Percentiles rank a stretch among this genome's conserved stretches.
Evolutionary conservation across 2,113 vertebrate species (phyloP).

Genomic region (Colius striatus): DNA sequence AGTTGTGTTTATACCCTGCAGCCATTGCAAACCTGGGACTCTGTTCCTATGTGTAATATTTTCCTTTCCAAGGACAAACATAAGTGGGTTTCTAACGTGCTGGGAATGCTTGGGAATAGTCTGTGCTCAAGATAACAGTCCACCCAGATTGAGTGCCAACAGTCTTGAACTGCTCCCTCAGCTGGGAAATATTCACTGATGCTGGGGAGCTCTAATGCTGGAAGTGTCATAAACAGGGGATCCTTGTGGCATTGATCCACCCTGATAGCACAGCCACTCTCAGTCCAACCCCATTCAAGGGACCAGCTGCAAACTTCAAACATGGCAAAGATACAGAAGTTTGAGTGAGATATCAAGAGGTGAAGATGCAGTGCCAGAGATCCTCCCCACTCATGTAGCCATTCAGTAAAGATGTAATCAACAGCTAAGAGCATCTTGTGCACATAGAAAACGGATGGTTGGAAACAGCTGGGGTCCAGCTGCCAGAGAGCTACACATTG

Average conservation of each 20-base stretch:
- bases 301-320: not conserved
- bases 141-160: not conserved
- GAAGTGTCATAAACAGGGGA: not conserved
- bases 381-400: not conserved
- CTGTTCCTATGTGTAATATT: not conserved
- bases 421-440: not conserved
- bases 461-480: not conserved
- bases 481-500: not conserved
- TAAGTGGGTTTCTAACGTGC: not conserved
- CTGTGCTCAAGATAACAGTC: not conserved
- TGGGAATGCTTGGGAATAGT: not conserved
- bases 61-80: not conserved
- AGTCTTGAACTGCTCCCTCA: not conserved
- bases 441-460: not conserved
- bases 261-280: not conserved
- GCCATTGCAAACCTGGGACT: not conserved
- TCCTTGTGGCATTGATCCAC: accelerated
- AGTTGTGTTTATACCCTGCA: not conserved
- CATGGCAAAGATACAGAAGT: not conserved
- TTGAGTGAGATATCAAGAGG: accelerated
- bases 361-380: not conserved
- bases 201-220: not conserved
- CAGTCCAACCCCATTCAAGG: not conserved
- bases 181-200: not conserved
- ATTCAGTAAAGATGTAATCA: not conserved